A percentile compares a stretch with the other conserved stretches of the same genome.
Evolutionary conservation across 1,140 invertebrate species (phyloP).

Genomic region (Lepeophtheirus salmonis): DNA sequence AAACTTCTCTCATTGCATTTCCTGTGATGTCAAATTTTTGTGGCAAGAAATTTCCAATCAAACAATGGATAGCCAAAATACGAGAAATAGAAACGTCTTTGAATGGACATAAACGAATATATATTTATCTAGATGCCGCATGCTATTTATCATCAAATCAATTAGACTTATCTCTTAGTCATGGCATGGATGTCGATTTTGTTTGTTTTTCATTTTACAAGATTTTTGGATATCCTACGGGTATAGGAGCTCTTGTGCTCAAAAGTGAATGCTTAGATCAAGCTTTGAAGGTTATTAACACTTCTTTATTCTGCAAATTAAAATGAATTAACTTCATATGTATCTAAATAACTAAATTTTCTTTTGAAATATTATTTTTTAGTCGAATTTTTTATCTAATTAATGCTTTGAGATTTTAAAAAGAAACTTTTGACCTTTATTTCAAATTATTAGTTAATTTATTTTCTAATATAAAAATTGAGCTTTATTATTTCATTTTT

Average conservation of each 20-base stretch:
- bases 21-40: slow-evolving; percentile 24
- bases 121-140: slow-evolving; percentile 67
- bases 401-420: no score
- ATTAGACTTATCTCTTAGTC: slow-evolving; percentile 46
- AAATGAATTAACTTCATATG: no score
- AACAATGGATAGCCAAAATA: background rate
- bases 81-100: background rate
- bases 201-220: slow-evolving; percentile 88
- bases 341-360: no score
- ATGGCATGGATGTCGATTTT: slow-evolving; percentile 58
- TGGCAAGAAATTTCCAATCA: slow-evolving; percentile 14
- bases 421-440: no score
- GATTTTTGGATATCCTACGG: slow-evolving; percentile 92
- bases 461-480: no score
- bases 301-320: background rate
- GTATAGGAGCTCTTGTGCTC: slow-evolving; percentile 28
- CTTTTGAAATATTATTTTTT: no score
- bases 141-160: slow-evolving; percentile 52
- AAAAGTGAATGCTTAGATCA: background rate
- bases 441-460: no score
- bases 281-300: background rate
- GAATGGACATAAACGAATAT: slow-evolving; percentile 23
- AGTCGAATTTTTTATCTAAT: no score
- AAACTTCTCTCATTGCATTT: slow-evolving; percentile 11
- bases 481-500: no score